Evolutionary conservation across 2,888 invertebrate genomes (phyloP), one percentile per base, ranked within the genome.

Genomic region (Seladonia tumulorum): DNA sequence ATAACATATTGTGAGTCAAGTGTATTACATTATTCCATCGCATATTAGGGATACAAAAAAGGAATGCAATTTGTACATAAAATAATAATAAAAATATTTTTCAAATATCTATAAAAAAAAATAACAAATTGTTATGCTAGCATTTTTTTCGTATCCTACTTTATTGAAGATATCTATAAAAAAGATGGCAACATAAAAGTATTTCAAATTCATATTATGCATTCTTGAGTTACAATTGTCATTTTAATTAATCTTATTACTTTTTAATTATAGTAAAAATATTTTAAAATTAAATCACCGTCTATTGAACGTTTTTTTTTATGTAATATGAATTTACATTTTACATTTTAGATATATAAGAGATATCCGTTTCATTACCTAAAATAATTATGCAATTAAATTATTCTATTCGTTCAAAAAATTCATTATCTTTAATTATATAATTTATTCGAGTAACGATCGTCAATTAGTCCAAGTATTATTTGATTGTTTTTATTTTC

Each of bases 61-160:
- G 57, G 45, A 47, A 60, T 57, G 35, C 68, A 57, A 60, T 73
- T 73, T 81, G 66, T 66, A 53, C 53, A 81, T 35, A 57, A 80
- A 66, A 81, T 66, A 42, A 42, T 53, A 22, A 53, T 49, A 25
- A n/a, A 45, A 45, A 49, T 66, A n/a, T 22, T 42, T 82, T 8
- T 70, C 47, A 82, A 74, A 82, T 74, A 68, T 29, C 74, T 82
- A 42, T 70, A 68, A 68, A 39, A 68, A 68, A 68, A 68, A 66
- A 35, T 22, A 39, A 68, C 68, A 10, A 39, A 39, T 39, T 39
- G 18, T 22, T 68, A 18, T 68, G 39, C 8, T 39, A 18, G 22
- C 12, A 10, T 29, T 35, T 66, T 22, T 66, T 3, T 68, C 22
- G 39, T 39, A 68, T 39, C 22, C 22, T 39, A 39, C 18, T 39